Evolutionary conservation across 2,113 vertebrate genomes (phyloP), one percentile per base, ranked within the genome.

Genomic region (Syrrhaptes paradoxus): DNA sequence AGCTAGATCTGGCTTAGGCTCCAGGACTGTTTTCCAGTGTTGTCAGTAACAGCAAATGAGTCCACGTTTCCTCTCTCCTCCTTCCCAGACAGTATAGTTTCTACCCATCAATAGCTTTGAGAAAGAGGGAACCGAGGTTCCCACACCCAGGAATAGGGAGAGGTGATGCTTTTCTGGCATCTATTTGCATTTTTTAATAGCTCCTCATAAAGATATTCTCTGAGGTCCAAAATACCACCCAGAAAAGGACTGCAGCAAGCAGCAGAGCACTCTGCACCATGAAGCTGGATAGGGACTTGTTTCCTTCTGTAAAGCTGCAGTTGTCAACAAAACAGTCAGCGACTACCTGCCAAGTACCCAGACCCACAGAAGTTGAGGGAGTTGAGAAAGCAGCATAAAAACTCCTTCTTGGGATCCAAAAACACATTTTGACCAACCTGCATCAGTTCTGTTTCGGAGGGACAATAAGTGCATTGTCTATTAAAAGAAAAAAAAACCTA

Each of bases 21-120:
- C 58, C 34, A 8, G 48, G 36, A 34, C 10, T 13, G 2, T 26
- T 48, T 48, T 17, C 38, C 58, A 49, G 19, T 4, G 20, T 10
- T 31, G 12, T 7, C 32, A 7, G 3, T 31, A 21, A 20, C 11
- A 59, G 26, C n/a, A 34, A 18, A 6, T 1, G 0, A 75, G 20
- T 4, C 4, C 36, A 4, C 0, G 6, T 34, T 46, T 62, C 46
- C 54, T 45, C 29, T 22, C 55, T 49, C 18, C 31, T 66, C 54
- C 41, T 51, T 31, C 51, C 70, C 59, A 24, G 17, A 15, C 6
- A 5, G 13, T 3, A 34, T 2, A 4, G 12, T 3, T 59, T 25
- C 46, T n/a, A 15, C 34, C 24, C n/a, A 17, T 9, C 4, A 0
- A 11, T 7, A 10, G 10, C 41, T 46, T 20, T 16, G n/a, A 54